A percentile compares a stretch with the other conserved stretches of the same genome.
These are phyloP conservation scores for Sesamia inferens DNA, from an alignment of 2,888 invertebrate species.

Conservation along the genomic window DNA sequence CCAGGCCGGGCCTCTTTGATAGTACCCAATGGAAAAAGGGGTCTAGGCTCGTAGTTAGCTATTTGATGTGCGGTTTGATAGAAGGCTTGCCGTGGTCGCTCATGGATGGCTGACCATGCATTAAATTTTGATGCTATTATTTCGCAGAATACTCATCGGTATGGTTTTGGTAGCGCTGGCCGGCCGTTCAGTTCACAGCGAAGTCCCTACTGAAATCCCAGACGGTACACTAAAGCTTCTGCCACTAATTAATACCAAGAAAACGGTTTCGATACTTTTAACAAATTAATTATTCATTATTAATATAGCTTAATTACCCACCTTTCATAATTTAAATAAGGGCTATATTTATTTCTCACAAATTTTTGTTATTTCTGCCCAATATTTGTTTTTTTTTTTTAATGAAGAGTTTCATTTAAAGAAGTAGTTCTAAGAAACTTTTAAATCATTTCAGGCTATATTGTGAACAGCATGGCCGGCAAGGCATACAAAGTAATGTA, in stretches of 20 bases:
- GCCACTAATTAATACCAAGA: constrained; percentile 11
- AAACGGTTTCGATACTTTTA: not conserved
- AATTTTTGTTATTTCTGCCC: not conserved
- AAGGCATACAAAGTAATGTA: constrained; percentile 76
- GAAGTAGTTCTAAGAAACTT: not conserved
- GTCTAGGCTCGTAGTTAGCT: not conserved
- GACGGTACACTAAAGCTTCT: constrained; percentile 46
- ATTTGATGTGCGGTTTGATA: not conserved
- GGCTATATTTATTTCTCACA: not conserved
- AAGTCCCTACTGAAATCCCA: not conserved
- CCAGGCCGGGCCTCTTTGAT: too few species aligned
- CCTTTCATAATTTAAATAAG: not conserved
- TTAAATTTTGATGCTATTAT: not conserved
- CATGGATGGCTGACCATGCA: not conserved
- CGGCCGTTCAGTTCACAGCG: constrained; percentile 22
- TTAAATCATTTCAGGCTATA: constrained; percentile 68
- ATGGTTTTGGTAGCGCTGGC: constrained; percentile 29
- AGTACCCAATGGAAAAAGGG: too few species aligned
- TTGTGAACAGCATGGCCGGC: constrained; percentile 64
- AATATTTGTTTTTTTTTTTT: not conserved
- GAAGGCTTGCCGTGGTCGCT: not conserved
- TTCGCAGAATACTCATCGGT: constrained; percentile 38
- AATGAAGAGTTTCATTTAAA: not conserved
- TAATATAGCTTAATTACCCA: not conserved
- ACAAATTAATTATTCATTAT: constrained; percentile 1